Evolutionary conservation across 2,113 vertebrate genomes (phyloP).

Genomic region (Dipodomys ordii): DNA sequence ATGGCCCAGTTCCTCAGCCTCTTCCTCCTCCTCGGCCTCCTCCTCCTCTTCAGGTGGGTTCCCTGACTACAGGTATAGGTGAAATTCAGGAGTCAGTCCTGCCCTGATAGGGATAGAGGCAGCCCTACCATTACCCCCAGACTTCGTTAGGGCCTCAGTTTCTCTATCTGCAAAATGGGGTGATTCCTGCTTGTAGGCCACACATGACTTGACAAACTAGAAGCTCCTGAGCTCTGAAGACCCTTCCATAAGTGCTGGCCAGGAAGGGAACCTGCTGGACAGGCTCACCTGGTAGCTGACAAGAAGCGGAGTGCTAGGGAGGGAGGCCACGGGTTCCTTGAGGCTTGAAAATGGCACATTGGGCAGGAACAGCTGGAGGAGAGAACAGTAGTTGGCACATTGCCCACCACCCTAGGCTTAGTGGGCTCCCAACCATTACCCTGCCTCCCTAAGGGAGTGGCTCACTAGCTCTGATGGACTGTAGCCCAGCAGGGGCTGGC

Average conservation of each 20-base stretch:
- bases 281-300: slow-evolving; percentile 92
- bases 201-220: not conserved
- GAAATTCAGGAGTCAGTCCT: not conserved
- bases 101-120: not conserved
- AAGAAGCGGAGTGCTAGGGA: slow-evolving; percentile 92
- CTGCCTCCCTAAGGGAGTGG: too few species aligned
- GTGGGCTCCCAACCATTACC: too few species aligned
- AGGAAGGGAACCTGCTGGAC: not conserved
- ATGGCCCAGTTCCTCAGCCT: slow-evolving; percentile 96
- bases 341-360: slow-evolving; percentile 88
- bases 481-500: too few species aligned
- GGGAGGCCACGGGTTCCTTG: slow-evolving; percentile 87
- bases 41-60: slow-evolving; percentile 94
- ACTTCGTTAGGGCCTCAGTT: not conserved
- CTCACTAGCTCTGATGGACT: not conserved
- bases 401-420: too few species aligned
- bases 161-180: not conserved
- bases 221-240: not conserved
- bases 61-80: slow-evolving; percentile 70
- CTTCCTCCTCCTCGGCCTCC: slow-evolving; percentile 95
- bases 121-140: not conserved
- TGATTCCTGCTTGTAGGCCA: not conserved
- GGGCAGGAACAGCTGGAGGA: slow-evolving; percentile 90
- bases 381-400: slow-evolving; percentile 68
- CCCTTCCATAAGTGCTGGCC: not conserved